Evolutionary conservation across 2,113 vertebrate species (phyloP).

Genomic region (Rhinopomastus cyanomelas): DNA sequence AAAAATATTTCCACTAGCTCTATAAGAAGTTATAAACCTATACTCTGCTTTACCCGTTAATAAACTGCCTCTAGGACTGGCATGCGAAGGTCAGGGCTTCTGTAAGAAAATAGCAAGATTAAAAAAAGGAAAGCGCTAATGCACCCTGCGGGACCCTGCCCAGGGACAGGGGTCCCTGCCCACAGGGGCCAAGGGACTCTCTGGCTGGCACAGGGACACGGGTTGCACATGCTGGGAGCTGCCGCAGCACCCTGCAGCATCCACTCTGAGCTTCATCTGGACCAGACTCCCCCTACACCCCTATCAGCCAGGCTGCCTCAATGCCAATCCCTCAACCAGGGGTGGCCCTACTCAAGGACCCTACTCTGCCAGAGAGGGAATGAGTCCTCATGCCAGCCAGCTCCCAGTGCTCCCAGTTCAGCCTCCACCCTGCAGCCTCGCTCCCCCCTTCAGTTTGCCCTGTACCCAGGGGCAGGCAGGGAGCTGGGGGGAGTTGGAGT

Average conservation of each 20-base stretch:
- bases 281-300: too few species aligned
- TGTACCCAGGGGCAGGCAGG: rapidly evolving
- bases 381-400: rapidly evolving
- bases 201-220: rapidly evolving
- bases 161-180: background rate
- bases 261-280: rapidly evolving
- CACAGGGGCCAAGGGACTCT: rapidly evolving
- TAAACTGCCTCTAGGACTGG: background rate
- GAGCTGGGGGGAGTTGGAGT: background rate
- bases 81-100: slow-evolving; percentile 19
- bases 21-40: slow-evolving; percentile 62
- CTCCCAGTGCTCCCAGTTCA: background rate
- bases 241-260: background rate
- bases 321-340: background rate
- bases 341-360: rapidly evolving
- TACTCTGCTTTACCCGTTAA: slow-evolving; percentile 22
- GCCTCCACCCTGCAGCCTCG: background rate
- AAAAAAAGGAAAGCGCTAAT: slow-evolving; percentile 32
- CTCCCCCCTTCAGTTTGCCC: rapidly evolving
- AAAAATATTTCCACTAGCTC: slow-evolving; percentile 69
- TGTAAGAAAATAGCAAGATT: slow-evolving; percentile 68
- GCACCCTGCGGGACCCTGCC: background rate
- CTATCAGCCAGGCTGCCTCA: rapidly evolving
- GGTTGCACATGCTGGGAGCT: rapidly evolving
- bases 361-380: rapidly evolving